Evolutionary conservation across 2,888 invertebrate species (phyloP), one percentile per base, ranked within the genome.

Genomic region (Apomyelois bistriatella): DNA sequence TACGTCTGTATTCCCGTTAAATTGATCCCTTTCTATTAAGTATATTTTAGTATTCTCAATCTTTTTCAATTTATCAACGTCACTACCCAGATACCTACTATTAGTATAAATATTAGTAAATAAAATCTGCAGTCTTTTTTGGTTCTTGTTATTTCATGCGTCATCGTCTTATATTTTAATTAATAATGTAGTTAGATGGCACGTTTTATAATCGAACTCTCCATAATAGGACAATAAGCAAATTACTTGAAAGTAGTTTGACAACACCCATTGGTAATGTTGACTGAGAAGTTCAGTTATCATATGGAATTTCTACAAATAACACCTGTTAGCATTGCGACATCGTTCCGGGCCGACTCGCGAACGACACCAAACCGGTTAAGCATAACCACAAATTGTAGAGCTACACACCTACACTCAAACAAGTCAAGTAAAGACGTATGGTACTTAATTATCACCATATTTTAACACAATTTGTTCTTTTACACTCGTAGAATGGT

Each of bases 321-420:
- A 77, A 76, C 86, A 85, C 82, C 82, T 84, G 87, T 82, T 72
- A 64, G 66, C 67, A 76, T 84, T 85, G 80, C 84, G 77, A 82
- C 78, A 58, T 66, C 55, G 58, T 56, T 54, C 56, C 62, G 62
- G 74, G 72, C 70, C 13, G 15, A 32, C 15, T 38, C 66, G 71
- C 64, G 65, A 68, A 75, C 74, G 78, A 79, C 77, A 76, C 62
- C 63, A 70, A 85, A 87, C 87, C 83, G 86, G 87, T 87, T 79
- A 61, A 57, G 58, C 32, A 32, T 43, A 56, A 59, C 9, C 32
- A 46, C 46, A 13, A 15, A 46, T 13, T 32, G 2, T 32, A 32
- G 32, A 22, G 5, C 2, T 22, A 22, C 22, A 22, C 5, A 22
- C 22, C 5, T 22, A 5, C 22, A 22, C 7, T 32, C 7, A 32